Base-by-base conservation (phyloP, 2,113 vertebrate species). In the Thryonomys swinderianus region DNA sequence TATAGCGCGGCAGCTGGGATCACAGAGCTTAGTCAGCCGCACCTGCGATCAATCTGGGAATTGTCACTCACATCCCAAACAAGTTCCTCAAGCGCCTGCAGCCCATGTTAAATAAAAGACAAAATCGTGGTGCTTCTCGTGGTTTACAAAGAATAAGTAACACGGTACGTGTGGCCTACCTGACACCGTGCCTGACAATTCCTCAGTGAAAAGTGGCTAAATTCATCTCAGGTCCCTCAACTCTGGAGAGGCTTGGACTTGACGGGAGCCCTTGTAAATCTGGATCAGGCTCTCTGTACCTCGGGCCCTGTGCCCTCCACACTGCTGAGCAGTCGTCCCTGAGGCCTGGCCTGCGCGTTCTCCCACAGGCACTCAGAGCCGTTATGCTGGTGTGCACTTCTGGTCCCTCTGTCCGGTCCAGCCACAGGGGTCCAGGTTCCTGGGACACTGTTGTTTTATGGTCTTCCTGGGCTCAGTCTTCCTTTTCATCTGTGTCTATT, bases 81-180 rank as follows among this genome's bases (percentile, higher is more conserved):
- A 82, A 69, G 45, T 76, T 69, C 48, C 32, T 74, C 81, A 51
- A 51, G 45, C 64, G 48, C 95, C 74, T 78, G 23, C 53, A 90
- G 87, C 32, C 53, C 61, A 51, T 91, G 59, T 88, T 55, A 87
- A 84, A 11, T 64, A n/a, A 80, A 82, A 92, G 64, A 40, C 59
- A 81, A 82, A 91, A 85, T 53, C 74, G 48, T 42, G 62, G 37
- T 62, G 40, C 78, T 57, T 14, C 30, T 61, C 32, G 1, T 74
- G 66, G 17, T 8, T 66, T 88, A 4, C 59, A 76, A 85, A 57
- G 80, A 91, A 88, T 82, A 59, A 85, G 40, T 40, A 12, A 85
- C 53, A 82, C 55, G 59, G 66, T 13, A 32, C 2, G 7, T 42
- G 37, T 21, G 20, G 76, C 18, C 34, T 32, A 14, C 7, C 25